Percentiles rank a stretch among this genome's conserved stretches.
Conservation (phyloP, 2,797 vertebrate genomes). For the Epinephelus coioides region DNA sequence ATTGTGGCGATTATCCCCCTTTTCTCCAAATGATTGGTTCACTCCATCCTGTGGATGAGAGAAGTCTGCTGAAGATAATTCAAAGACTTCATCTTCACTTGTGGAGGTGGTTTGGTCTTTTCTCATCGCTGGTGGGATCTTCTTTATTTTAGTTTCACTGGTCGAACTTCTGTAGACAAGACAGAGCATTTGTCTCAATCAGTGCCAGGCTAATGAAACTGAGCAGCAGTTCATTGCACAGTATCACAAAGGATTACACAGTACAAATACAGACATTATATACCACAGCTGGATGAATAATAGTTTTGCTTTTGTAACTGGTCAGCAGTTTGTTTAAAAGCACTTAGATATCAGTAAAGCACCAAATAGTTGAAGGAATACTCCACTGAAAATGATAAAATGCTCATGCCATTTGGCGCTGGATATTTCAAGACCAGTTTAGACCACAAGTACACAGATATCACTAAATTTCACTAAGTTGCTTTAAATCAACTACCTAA, state of each 20-base stretch:
- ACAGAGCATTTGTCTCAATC: slow-evolving; percentile 29
- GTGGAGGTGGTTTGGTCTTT: slow-evolving; percentile 92
- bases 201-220: neutral
- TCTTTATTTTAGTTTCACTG: slow-evolving; percentile 72
- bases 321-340: no score
- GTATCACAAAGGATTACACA: neutral
- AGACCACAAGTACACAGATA: no score
- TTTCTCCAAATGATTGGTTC: slow-evolving; percentile 39
- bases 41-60: slow-evolving; percentile 76
- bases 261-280: neutral
- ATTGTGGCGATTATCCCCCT: slow-evolving; percentile 69
- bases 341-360: no score
- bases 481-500: no score
- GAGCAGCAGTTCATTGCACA: neutral
- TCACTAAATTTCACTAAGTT: no score
- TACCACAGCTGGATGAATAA: neutral
- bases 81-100: slow-evolving; percentile 83
- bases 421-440: no score
- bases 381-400: neutral
- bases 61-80: slow-evolving; percentile 72
- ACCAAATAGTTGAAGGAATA: neutral
- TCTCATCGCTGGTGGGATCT: slow-evolving; percentile 75
- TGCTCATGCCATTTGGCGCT: neutral
- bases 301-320: neutral
- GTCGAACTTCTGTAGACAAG: slow-evolving; percentile 78